Evolutionary conservation across 2,888 invertebrate species (phyloP), one percentile per base, ranked within the genome.

Genomic region (Lordiphosa andalusiaca): DNA sequence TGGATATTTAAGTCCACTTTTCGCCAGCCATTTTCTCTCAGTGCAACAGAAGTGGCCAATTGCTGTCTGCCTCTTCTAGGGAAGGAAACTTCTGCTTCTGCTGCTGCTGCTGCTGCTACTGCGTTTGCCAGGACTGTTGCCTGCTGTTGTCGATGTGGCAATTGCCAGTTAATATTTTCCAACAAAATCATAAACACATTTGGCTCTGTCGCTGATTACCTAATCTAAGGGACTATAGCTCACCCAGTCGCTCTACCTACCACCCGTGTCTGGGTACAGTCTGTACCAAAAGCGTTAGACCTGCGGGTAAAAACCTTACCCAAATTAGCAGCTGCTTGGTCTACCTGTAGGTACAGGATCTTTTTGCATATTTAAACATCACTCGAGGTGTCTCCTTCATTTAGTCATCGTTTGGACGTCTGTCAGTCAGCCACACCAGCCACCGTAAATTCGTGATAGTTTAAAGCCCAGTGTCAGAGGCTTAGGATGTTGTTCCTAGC

Each of bases 121-220:
- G 54, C 30, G 37, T 40, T 38, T 62, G 25, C 21, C 6, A 25
- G 53, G 46, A 21, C 30, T 63, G 46, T 12, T 12, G 37, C 35
- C 48, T 55, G 30, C 65, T 62, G 46, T 47, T 52, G 52, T 47
- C 54, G 52, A 51, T 62, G 53, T 66, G 61, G 67, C 55, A 52
- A 64, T 57, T 51, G 19, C 30, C 23, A 66, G 61, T 50, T 59
- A 47, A 67, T 54, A 67, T 73, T 84, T 77, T 73, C 74, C 68
- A 66, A 3, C 71, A 68, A 84, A 84, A 74, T 84, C 77, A 84
- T 77, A 77, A 77, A 77, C 66, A 67, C 76, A 49, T 64, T 66
- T 66, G 41, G 21, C 16, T 21, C 5, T 39, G 19, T 21, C 12
- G 30, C 10, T 41, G 25, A 75, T 65, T 81, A 77, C 84, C 81